Evolutionary conservation across 2,888 invertebrate genomes (phyloP).

Genomic region (Tenthredo livida): DNA sequence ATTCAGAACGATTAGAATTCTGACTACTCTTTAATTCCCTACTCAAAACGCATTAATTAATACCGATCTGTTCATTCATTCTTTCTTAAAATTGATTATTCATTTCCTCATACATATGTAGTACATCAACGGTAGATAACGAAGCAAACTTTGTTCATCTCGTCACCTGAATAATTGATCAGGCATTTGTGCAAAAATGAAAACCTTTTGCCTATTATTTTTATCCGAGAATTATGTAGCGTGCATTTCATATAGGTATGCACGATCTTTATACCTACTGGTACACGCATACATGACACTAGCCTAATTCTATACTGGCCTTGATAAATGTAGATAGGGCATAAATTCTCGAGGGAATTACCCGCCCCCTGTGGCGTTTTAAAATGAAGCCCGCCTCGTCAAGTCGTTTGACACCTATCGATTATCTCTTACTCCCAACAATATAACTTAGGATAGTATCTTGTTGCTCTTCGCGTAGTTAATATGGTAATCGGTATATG

Average conservation of each 20-base stretch:
- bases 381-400: conserved; percentile 17
- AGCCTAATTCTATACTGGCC: neutral
- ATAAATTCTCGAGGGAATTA: conserved; percentile 22
- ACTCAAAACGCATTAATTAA: neutral
- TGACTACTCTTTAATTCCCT: neutral
- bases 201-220: neutral
- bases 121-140: too few relatives aligned
- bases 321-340: conserved; percentile 1
- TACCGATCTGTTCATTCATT: neutral
- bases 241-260: neutral
- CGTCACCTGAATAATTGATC: too few relatives aligned
- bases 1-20: neutral
- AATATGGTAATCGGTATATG: neutral
- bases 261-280: neutral
- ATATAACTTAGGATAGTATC: neutral
- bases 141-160: too few relatives aligned
- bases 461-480: neutral
- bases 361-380: conserved; percentile 30
- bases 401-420: conserved; percentile 1
- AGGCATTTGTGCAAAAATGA: neutral
- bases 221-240: neutral
- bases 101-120: too few relatives aligned
- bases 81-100: too few relatives aligned
- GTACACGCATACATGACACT: neutral
- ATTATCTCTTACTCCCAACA: neutral